Evolutionary conservation across 1,140 invertebrate genomes (phyloP), one percentile per base, ranked within the genome.

Genomic region (Pseudomyrmex sp.): DNA sequence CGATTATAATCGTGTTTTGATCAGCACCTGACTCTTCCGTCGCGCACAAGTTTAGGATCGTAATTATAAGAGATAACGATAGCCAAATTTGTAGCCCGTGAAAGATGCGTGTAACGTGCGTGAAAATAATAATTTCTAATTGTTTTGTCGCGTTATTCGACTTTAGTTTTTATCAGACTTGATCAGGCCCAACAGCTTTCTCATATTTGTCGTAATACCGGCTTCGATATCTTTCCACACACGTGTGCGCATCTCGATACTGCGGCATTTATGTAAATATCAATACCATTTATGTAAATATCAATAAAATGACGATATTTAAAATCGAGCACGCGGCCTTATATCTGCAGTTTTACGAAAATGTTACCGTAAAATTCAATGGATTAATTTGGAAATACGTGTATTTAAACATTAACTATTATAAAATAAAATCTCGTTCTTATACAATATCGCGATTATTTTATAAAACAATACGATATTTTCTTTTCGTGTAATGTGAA

Each of bases 1-100:
- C 18, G 63, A 77, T 77, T 66, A 85, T 85, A 88, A 82, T 73
- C 72, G 69, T 88, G 83, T 88, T 88, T 88, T 74, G 83, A 85
- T 48, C 46, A 56, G 56, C 56, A 77, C 63, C 82, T 87, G 76
- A 88, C 68, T 83, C 61, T 87, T 87, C 69, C 73, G 13, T 84
- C 56, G n/a, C 48, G 35, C 18, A 10, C 20, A 44, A 23, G 35
- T 35, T 20, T n/a, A 35, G n/a, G 8, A 9, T 79, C 44, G 23
- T 48, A 70, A n/a, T 46, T 68, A 48, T 5, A 20, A 59, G 15
- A 35, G 15, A 58, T 46, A 23, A 18, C 26, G 35, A 70, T 35
- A 5, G n/a, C 7, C 5, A 20, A 9, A 56, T 59, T 9, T 20
- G 58, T 48, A 35, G 35, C 5, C 35, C 35, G 35, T 35, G 35